Evolutionary conservation across 2,113 vertebrate genomes (phyloP).

Genomic region (Podiceps cristatus): DNA sequence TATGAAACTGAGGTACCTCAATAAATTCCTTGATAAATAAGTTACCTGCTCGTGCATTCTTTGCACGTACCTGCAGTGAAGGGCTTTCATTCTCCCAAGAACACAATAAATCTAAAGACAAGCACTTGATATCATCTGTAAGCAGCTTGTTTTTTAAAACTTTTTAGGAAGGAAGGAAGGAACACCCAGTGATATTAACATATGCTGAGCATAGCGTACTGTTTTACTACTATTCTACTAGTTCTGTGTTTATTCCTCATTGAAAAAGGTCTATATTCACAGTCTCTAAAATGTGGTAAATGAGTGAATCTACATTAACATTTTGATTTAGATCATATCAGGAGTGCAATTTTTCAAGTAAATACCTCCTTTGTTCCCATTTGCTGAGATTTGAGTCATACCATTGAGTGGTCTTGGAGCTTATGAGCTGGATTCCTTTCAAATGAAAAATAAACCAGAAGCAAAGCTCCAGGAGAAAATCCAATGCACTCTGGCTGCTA

Average conservation of each 20-base stretch:
- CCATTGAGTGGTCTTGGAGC: neutral
- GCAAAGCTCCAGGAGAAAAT: conserved; percentile 40
- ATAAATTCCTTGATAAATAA: conserved; percentile 33
- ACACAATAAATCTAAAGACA: conserved; percentile 2
- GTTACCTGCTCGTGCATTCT: neutral
- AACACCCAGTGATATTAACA: neutral
- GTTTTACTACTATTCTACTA: neutral
- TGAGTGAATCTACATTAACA: neutral
- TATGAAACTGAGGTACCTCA: neutral
- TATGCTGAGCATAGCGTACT: neutral
- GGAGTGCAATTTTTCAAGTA: neutral
- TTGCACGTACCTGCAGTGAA: neutral
- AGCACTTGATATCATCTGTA: neutral
- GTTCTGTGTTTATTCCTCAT: neutral
- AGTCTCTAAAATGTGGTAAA: neutral
- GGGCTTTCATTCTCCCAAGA: neutral
- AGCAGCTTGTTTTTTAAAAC: neutral
- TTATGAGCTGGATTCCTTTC: conserved; percentile 33
- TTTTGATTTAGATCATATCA: neutral
- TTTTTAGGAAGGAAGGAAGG: neutral
- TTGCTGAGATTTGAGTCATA: conserved; percentile 7
- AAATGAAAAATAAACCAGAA: conserved; percentile 56
- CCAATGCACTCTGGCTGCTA: conserved; percentile 7
- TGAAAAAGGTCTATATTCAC: neutral
- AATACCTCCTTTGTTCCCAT: neutral